phyloP scores from a whole-genome alignment of 2,797 vertebrate species.

The Melanotaenia pygmaea region DNA sequence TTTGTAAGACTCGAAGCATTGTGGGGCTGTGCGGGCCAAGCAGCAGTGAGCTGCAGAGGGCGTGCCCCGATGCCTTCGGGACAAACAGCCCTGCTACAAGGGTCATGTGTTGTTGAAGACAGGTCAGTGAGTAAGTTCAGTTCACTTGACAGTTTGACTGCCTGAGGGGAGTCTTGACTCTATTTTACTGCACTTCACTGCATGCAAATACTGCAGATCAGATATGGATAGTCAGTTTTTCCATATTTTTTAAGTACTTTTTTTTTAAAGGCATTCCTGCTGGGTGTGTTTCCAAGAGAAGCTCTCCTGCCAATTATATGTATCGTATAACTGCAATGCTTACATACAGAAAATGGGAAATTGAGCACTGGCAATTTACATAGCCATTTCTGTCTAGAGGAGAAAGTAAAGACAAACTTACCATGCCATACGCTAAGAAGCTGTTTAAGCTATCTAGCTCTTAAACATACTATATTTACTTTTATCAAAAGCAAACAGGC shows the following conservation, averaged over 20 bases:
- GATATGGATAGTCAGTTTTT: constrained; percentile 24
- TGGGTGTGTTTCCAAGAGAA: constrained; percentile 18
- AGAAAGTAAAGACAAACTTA: constrained; percentile 25
- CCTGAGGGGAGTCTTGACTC: constrained; percentile 57
- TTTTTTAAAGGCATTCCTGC: constrained; percentile 13
- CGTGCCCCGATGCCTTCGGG: constrained; percentile 24
- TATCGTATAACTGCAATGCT: not conserved
- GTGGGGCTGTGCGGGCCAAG: constrained; percentile 30
- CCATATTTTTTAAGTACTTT: constrained; percentile 12
- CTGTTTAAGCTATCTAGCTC: constrained; percentile 18
- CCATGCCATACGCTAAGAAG: constrained; percentile 5
- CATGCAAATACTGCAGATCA: constrained; percentile 29
- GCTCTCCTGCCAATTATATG: not conserved
- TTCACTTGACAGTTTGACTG: constrained; percentile 70
- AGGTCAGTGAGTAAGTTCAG: constrained; percentile 54
- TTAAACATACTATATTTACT: constrained; percentile 44
- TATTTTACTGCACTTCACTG: constrained; percentile 10
- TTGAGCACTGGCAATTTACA: not conserved
- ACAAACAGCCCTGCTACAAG: constrained; percentile 28
- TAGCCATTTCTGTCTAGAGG: constrained; percentile 6
- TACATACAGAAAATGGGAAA: not conserved
- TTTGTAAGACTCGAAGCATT: constrained; percentile 12
- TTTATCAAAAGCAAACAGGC: constrained; percentile 35
- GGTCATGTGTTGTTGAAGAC: constrained; percentile 55
- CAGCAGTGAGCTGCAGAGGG: constrained; percentile 23